phyloP scores from a whole-genome alignment of 2,797 vertebrate genomes.

The Spinibarbus caldwelli region DNA sequence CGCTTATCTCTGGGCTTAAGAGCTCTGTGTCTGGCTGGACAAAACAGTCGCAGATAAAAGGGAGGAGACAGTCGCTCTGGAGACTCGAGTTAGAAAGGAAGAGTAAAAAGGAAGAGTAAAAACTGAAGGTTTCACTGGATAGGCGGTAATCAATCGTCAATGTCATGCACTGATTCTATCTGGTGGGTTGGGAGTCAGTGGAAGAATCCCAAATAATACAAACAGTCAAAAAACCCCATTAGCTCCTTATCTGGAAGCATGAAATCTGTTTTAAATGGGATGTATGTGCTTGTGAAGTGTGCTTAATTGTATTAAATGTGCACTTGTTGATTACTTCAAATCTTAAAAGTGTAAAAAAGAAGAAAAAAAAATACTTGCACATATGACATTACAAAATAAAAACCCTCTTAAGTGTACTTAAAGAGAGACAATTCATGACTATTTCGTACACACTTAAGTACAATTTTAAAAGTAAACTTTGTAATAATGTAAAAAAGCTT shows the following conservation, averaged over 20 bases:
- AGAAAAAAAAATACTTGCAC: no score
- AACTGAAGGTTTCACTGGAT: background rate
- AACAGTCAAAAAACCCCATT: background rate
- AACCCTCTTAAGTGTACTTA: no score
- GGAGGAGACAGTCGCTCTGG: background rate
- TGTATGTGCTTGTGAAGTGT: no score
- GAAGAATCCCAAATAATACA: background rate
- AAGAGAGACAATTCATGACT: no score
- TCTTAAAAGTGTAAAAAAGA: no score
- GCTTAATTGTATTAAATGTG: background rate
- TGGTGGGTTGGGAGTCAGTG: background rate
- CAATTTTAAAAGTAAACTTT: no score
- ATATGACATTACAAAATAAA: no score
- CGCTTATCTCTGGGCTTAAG: constrained; percentile 78
- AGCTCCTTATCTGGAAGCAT: background rate
- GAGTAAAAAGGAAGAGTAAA: constrained; percentile 10
- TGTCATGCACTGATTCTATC: background rate
- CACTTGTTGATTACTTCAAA: no score
- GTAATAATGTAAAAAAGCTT: no score
- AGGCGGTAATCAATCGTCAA: background rate
- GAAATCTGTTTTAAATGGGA: background rate
- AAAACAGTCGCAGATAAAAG: constrained; percentile 21
- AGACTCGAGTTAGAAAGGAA: background rate
- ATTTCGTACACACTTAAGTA: no score
- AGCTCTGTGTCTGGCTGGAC: constrained; percentile 58